Evolutionary conservation across 2,888 invertebrate species (phyloP).

Genomic region (Pseudococcus jackbeardsleyi): DNA sequence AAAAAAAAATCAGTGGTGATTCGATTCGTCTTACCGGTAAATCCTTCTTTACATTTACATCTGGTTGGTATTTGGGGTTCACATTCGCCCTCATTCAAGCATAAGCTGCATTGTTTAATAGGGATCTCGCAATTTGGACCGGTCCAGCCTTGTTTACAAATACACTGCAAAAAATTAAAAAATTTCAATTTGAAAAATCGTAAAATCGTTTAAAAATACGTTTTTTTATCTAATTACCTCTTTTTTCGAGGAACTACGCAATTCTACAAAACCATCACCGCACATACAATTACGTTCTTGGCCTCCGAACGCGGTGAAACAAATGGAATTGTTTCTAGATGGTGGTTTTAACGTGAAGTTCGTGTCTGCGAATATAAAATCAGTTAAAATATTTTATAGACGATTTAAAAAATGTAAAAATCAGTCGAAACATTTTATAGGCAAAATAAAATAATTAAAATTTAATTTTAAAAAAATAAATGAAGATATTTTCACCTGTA

Average conservation of each 20-base stretch:
- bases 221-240: conserved; percentile 6
- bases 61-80: conserved; percentile 68
- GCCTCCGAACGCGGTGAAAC: conserved; percentile 45
- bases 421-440: neutral
- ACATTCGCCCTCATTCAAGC: conserved; percentile 74
- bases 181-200: neutral
- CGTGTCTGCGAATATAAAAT: conserved; percentile 12
- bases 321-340: conserved; percentile 57
- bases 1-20: neutral
- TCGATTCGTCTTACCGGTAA: conserved; percentile 70
- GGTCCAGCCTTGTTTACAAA: conserved; percentile 77
- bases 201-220: neutral
- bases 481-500: conserved; percentile 70
- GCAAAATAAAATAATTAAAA: no score
- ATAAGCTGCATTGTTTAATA: conserved; percentile 74
- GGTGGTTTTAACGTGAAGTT: neutral
- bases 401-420: neutral
- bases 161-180: conserved; percentile 71
- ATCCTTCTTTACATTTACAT: conserved; percentile 74
- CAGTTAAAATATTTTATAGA: neutral
- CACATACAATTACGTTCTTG: conserved; percentile 50
- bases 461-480: neutral
- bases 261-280: conserved; percentile 60
- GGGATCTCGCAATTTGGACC: conserved; percentile 78
- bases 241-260: conserved; percentile 18